Evolutionary conservation across 1,140 invertebrate genomes (phyloP), one percentile per base, ranked within the genome.

Genomic region (Aphidius gifuensis): DNA sequence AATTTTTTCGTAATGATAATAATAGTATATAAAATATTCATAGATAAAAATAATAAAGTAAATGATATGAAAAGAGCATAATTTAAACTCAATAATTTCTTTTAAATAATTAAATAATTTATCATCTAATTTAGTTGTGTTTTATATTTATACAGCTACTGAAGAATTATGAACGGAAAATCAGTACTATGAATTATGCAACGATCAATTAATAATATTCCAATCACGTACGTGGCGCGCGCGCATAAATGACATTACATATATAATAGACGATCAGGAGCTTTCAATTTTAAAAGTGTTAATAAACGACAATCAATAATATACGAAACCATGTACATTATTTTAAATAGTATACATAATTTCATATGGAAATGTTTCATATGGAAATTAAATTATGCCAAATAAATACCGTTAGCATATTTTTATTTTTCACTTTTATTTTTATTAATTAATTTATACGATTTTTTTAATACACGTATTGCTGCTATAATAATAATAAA

Each of bases 151-250:
- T 32, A 32, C 23, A 32, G 4, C 23, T 32, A 32, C 61, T 64
- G n/a, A 46, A 67, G 11, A 61, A 59, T 60, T 67, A 65, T 64
- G 64, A 61, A 43, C 50, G 71, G 62, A 61, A 73, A 70, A 67
- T 64, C 64, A 57, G 57, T 62, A 61, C 55, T 65, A 76, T 77
- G 74, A 75, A 77, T 77, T 74, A 74, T 77, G 75, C 75, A 77
- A 75, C 70, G 69, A 56, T 62, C 73, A 75, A 75, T 77, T 77
- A 75, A 77, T 77, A 75, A 74, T 75, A 75, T 75, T 77, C 73
- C 73, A 75, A 77, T 74, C 74, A 77, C 73, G 75, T 70, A 72
- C 69, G 62, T 64, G 62, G 67, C 62, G 72, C 68, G 66, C 66
- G 66, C 64, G 67, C 66, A 64, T 32, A 32, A 32, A 64, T 67